phyloP scores from a whole-genome alignment of 2,797 vertebrate genomes.

The Sebastolobus alascanus region DNA sequence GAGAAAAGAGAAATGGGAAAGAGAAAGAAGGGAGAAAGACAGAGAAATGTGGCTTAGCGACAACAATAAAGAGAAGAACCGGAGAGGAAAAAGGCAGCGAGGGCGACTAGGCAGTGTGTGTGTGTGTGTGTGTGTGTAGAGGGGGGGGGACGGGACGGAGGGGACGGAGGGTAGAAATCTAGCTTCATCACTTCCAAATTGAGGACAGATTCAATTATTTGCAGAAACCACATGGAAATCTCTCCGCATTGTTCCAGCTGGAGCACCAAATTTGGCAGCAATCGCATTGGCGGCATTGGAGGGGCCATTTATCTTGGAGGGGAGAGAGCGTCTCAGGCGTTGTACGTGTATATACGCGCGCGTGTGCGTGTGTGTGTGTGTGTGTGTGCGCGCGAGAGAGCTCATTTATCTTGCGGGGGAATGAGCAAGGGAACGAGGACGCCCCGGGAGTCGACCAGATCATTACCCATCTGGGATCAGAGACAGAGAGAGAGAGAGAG shows the following conservation, averaged over 20 bases:
- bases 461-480: constrained; percentile 88
- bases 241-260: constrained; percentile 83
- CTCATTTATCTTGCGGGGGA: constrained; percentile 87
- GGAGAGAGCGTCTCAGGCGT: constrained; percentile 69
- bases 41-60: constrained; percentile 36
- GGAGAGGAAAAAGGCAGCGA: constrained; percentile 35
- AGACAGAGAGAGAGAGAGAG: constrained; percentile 57
- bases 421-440: constrained; percentile 79
- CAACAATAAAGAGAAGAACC: constrained; percentile 39
- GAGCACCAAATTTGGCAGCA: constrained; percentile 86
- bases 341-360: constrained; percentile 9
- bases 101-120: constrained; percentile 14
- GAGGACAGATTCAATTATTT: constrained; percentile 87
- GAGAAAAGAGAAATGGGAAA: constrained; percentile 47
- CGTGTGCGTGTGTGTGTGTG: constrained; percentile 39
- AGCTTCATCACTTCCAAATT: constrained; percentile 86
- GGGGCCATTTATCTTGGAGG: constrained; percentile 85
- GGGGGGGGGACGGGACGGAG: too few species aligned
- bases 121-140: background rate
- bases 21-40: constrained; percentile 37
- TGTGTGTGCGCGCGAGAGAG: constrained; percentile 30
- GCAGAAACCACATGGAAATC: constrained; percentile 83
- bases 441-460: constrained; percentile 84
- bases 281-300: constrained; percentile 83
- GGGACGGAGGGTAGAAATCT: constrained; percentile 52